phyloP scores from a whole-genome alignment of 1,140 invertebrate species.

The Oryctes rhinoceros region DNA sequence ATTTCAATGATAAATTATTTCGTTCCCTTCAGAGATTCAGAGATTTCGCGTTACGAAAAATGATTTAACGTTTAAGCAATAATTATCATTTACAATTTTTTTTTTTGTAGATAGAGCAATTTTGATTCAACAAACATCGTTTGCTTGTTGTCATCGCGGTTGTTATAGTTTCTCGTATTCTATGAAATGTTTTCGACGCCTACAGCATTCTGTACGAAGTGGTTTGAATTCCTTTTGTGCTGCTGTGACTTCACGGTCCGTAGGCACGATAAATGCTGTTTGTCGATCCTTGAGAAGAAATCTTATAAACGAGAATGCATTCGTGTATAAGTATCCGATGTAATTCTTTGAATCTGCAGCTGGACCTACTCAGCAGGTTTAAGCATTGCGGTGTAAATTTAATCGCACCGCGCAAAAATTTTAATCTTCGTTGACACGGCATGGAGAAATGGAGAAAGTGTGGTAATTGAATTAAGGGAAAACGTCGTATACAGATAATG shows the following conservation, averaged over 20 bases:
- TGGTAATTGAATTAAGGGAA: too few relatives aligned
- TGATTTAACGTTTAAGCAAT: too few relatives aligned
- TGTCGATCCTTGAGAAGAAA: not conserved
- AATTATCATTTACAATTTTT: too few relatives aligned
- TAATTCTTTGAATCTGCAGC: not conserved
- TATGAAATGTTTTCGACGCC: not conserved
- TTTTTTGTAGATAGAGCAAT: too few relatives aligned
- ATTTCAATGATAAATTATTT: not conserved
- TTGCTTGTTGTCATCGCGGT: too few relatives aligned
- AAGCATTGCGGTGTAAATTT: too few relatives aligned
- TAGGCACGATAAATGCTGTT: not conserved
- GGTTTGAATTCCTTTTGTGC: not conserved
- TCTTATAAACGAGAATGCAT: not conserved
- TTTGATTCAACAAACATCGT: too few relatives aligned
- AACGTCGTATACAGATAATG: too few relatives aligned
- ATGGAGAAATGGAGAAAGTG: too few relatives aligned
- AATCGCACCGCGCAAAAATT: too few relatives aligned
- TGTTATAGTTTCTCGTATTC: not conserved
- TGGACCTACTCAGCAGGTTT: not conserved
- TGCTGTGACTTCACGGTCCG: not conserved
- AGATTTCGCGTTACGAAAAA: not conserved
- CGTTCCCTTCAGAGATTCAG: not conserved
- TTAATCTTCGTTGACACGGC: too few relatives aligned
- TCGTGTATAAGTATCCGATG: not conserved
- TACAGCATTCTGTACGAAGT: not conserved